Evolutionary conservation across 2,888 invertebrate species (phyloP).

Genomic region (Vesta saturnalis): DNA sequence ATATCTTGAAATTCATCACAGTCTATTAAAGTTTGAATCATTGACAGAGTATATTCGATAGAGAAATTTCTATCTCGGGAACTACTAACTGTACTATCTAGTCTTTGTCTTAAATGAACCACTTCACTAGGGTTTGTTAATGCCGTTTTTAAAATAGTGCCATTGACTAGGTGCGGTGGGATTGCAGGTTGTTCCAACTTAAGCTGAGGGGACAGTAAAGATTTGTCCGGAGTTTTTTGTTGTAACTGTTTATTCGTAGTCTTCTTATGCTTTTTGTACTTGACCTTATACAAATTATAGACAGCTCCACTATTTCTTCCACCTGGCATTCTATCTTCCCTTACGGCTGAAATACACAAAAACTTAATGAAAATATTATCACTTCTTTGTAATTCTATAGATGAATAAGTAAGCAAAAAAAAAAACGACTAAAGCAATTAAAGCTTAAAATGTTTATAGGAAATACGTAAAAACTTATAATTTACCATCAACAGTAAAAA

Average conservation of each 20-base stretch:
- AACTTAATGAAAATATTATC: background rate
- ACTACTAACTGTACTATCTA: slow-evolving; percentile 89
- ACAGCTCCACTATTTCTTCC: slow-evolving; percentile 98
- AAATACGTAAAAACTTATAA: too few relatives aligned
- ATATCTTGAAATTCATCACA: slow-evolving; percentile 98
- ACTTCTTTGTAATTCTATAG: background rate
- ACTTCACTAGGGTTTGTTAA: slow-evolving; percentile 95
- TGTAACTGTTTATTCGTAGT: slow-evolving; percentile 69
- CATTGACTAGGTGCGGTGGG: slow-evolving; percentile 78
- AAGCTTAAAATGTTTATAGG: too few relatives aligned
- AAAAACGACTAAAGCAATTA: too few relatives aligned
- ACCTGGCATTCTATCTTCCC: slow-evolving; percentile 99
- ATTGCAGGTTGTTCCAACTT: slow-evolving; percentile 40
- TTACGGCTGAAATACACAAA: slow-evolving; percentile 78
- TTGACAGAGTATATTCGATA: slow-evolving; percentile 84
- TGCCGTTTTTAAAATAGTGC: slow-evolving; percentile 93
- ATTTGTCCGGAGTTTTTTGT: slow-evolving; percentile 58
- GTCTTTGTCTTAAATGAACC: slow-evolving; percentile 85
- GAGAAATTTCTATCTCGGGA: slow-evolving; percentile 83
- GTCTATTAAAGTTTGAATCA: slow-evolving; percentile 93
- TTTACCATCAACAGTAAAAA: too few relatives aligned
- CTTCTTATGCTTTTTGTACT: slow-evolving; percentile 98
- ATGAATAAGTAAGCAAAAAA: background rate
- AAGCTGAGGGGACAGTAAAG: slow-evolving; percentile 57
- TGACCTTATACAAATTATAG: slow-evolving; percentile 98